Base-by-base conservation (phyloP, 2,113 vertebrate genomes). In the Bombycilla garrulus region DNA sequence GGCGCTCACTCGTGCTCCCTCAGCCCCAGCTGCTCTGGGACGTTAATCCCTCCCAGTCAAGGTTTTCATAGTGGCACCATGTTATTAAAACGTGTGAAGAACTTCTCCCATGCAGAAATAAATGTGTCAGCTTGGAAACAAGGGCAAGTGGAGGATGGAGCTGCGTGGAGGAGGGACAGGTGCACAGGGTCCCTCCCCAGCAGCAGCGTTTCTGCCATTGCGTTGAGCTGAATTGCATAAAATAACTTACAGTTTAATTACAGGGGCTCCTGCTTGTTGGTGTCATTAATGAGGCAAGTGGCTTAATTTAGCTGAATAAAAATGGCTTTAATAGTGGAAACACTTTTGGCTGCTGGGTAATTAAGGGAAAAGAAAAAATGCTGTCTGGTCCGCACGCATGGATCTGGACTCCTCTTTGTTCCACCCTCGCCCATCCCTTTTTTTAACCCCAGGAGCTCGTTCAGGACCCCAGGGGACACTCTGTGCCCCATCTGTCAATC, bases 231-330 rank as follows among this genome's bases (percentile, higher is more conserved):
- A 93, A 64, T 86, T 44, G 81, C 95, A 94, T 93, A 86, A 96
- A 92, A 81, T 94, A 97, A 90, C 96, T 97, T 97, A 94, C 96
- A 94, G 97, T 97, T 97, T 98, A 98, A 98, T 98, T 98, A 98
- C 95, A 97, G 97, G 96, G 96, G 95, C 94, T 98, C 78, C 97
- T 97, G 96, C 97, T 97, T 96, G 94, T 97, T 97, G 97, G 92
- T 97, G 98, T 98, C 98, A 97, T 97, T 98, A 97, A 96, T 95
- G 97, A 97, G 93, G 97, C 96, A 97, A 97, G 95, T 33, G 92
- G 95, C 95, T 97, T 97, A 98, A 98, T 98, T 98, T 98, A 98
- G 97, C 97, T 90, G 94, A 97, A 95, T 98, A 97, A 97, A 97
- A 98, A 97, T 96, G 97, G 82, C 93, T 97, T 93, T 92, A 94